A percentile compares a stretch with the other conserved stretches of the same genome.
These are phyloP conservation scores for Planiliza haematocheilus DNA, from an alignment of 2,113 vertebrate genomes.

Conservation along the genomic window DNA sequence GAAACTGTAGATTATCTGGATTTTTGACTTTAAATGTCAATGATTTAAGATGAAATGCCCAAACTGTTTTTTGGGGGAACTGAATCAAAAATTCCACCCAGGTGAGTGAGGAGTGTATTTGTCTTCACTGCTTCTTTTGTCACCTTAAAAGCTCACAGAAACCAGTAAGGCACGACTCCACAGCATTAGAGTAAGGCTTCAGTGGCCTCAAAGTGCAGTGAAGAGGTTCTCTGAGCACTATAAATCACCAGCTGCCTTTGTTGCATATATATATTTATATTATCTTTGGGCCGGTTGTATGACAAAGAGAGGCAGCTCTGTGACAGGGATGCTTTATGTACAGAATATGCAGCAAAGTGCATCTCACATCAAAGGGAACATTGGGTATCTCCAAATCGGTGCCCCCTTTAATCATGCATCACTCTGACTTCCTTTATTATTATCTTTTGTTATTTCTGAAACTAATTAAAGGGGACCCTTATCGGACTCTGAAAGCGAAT, in stretches of 20 bases:
- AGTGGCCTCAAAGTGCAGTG: constrained; percentile 16
- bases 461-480: constrained; percentile 65
- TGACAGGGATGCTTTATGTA: constrained; percentile 19
- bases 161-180: constrained; percentile 25
- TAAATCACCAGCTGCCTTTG: constrained; percentile 55
- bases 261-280: constrained; percentile 28
- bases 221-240: constrained; percentile 35
- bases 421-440: constrained; percentile 47
- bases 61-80: too few species aligned
- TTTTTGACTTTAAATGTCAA: too few species aligned
- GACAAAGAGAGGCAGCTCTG: constrained; percentile 34
- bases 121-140: too few species aligned
- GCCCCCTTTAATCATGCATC: constrained; percentile 53
- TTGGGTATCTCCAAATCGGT: constrained; percentile 46
- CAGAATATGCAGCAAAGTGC: constrained; percentile 43
- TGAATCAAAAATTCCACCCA: neutral
- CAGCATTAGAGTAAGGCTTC: constrained; percentile 4
- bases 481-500: constrained; percentile 63
- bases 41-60: too few species aligned
- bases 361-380: constrained; percentile 56
- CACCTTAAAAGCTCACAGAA: constrained; percentile 19
- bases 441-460: constrained; percentile 51
- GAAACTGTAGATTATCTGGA: too few species aligned
- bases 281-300: constrained; percentile 22
- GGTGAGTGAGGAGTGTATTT: too few species aligned